Base-by-base conservation (phyloP, 37 sponge, comb jelly and placozoan genomes). In the Cliona cf. orientalis region DNA sequence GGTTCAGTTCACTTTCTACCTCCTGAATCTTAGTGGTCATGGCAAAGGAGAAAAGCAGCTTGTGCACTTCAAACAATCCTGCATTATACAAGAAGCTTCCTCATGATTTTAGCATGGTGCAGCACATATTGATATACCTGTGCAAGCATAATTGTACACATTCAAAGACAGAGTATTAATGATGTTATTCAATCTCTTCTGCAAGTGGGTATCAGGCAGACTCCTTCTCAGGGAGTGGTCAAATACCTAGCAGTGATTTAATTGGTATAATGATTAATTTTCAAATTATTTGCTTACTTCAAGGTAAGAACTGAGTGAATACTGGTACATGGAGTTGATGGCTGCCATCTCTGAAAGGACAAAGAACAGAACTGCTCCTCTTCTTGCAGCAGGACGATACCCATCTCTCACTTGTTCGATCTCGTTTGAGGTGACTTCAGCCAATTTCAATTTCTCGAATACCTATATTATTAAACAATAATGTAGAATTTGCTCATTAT, bases 281-380 rank as follows among this genome's bases (percentile, higher is more conserved):
- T 49, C 53, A 49, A 49, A 49, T 17, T 19, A 49, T 17, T 49
- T 11, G 17, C 55, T 49, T 17, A 49, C 55, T 5, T 86, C 88
- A 38, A 99, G 91, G 77, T 93, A 99, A 32, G 97, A 81, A 55
- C 45, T 92, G 72, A 99, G 93, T 26, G 95, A 94, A 86, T 99
- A 99, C 80, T 99, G 99, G 87, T 99, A 99, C 99, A 99, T 99
- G 62, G 87, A 72, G 83, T 92, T 99, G 73, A 99, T 96, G 75
- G 91, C 91, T 21, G 99, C 97, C 97, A 99, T 96, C 38, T 96
- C 95, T 25, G 99, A 85, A 33, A 99, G 91, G 26, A 94, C 95
- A 80, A 99, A 99, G 93, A 99, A 99, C 40, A 99, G 93, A 7
- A 99, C 95, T 17, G 99, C 99, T 56, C 99, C 99, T 58, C 97